Conservation (phyloP, 1,140 invertebrate genomes). For the Drosophila hydei region DNA sequence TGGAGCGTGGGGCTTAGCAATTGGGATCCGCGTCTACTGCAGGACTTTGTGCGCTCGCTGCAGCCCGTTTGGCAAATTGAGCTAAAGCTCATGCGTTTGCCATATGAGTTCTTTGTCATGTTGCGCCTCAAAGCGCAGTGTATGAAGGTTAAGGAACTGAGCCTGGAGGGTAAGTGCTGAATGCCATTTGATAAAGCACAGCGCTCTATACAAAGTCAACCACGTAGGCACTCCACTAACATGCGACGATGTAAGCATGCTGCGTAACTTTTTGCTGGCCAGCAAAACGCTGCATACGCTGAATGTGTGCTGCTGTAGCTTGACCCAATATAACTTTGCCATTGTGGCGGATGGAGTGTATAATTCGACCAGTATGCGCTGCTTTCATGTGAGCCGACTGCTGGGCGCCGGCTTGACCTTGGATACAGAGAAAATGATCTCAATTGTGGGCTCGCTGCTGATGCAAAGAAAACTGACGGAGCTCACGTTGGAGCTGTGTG, state of each 20-base stretch:
- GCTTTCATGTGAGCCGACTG: constrained; percentile 47
- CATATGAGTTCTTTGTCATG: constrained; percentile 65
- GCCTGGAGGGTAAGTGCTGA: constrained; percentile 58
- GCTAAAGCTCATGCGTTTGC: constrained; percentile 61
- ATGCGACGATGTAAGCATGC: constrained; percentile 22
- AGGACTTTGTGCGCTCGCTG: constrained; percentile 52
- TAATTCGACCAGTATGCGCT: constrained; percentile 52
- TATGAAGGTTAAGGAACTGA: constrained; percentile 54
- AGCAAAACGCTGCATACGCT: constrained; percentile 46
- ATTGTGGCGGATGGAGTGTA: constrained; percentile 66
- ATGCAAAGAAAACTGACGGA: constrained; percentile 64
- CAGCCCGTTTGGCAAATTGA: constrained; percentile 37
- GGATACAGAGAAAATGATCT: constrained; percentile 69
- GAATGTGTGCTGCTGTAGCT: constrained; percentile 56
- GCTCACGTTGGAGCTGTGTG: constrained; percentile 60
- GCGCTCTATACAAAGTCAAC: not conserved
- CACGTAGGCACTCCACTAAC: constrained; percentile 48
- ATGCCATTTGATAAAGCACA: not conserved
- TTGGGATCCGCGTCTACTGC: constrained; percentile 39
- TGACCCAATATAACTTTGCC: constrained; percentile 71
- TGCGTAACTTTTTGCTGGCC: constrained; percentile 55
- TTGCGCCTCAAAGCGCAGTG: constrained; percentile 36
- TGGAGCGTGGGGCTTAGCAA: constrained; percentile 35
- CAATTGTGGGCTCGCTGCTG: constrained; percentile 52
- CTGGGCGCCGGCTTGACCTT: constrained; percentile 46